A percentile compares a stretch with the other conserved stretches of the same genome.
phyloP scores from a whole-genome alignment of 2,888 invertebrate genomes.

The Perizoma affinitatum region DNA sequence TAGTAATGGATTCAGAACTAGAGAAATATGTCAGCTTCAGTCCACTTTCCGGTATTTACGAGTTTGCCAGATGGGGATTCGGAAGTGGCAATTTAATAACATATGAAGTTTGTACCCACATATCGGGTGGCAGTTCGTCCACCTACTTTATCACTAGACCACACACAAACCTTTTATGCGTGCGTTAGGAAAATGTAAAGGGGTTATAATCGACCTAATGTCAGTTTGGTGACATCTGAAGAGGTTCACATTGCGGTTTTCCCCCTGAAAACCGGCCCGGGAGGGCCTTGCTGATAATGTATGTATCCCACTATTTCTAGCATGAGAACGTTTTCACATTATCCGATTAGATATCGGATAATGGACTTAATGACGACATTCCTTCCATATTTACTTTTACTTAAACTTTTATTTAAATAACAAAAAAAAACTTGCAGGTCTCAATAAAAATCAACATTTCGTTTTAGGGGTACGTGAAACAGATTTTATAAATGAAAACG shows the following conservation, averaged over 20 bases:
- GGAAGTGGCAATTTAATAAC: constrained; percentile 30
- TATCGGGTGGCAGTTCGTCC: constrained; percentile 8
- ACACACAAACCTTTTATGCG: constrained; percentile 17
- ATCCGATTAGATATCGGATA: too few species aligned
- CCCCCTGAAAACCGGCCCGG: too few species aligned
- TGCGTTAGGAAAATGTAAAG: constrained; percentile 20
- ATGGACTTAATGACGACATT: too few species aligned
- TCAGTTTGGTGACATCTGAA: constrained; percentile 19
- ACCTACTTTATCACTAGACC: constrained; percentile 25
- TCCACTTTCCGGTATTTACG: constrained; percentile 28
- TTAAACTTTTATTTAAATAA: too few species aligned
- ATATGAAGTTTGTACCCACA: constrained; percentile 15
- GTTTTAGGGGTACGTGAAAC: too few species aligned
- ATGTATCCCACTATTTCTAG: too few species aligned
- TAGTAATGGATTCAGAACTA: constrained; percentile 26
- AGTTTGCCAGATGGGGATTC: constrained; percentile 22
- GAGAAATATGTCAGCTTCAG: constrained; percentile 30
- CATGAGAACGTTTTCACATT: too few species aligned
- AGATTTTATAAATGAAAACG: too few species aligned
- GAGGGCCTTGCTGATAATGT: too few species aligned
- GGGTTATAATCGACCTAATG: constrained; percentile 23
- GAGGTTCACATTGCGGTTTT: constrained; percentile 14
- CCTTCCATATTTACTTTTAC: too few species aligned
- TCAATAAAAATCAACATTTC: too few species aligned
- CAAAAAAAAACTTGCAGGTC: too few species aligned